Evolutionary conservation across 2,797 vertebrate genomes (phyloP), one percentile per base, ranked within the genome.

Genomic region (Sebastes trivittatus): DNA sequence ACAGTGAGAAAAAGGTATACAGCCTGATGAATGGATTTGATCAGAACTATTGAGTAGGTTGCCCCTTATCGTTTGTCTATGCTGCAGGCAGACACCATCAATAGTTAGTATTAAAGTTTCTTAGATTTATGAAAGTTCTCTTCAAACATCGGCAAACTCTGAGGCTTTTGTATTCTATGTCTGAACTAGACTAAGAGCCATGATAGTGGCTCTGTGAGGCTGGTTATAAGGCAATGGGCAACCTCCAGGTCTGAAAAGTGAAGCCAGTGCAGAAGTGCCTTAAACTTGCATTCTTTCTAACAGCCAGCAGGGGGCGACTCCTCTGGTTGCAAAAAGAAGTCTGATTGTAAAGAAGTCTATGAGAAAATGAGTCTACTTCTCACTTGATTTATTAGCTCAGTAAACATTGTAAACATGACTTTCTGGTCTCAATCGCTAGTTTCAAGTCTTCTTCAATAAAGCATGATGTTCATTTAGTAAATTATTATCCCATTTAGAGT

Each of bases 251-350:
- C 46, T 20, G 16, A 49, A 49, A 18, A 49, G 46, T 49, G 18
- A 49, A 49, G 46, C 18, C 46, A 49, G 18, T 9, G 42, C 0
- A 0, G 6, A 0, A n/a, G 46, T 0, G 46, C 7, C 7, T 38
- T 14, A 38, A 38, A 38, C 5, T 38, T 38, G 36, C 13, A 38
- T 38, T 38, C 0, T 38, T 38, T 38, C 36, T 2, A 38, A 38
- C 0, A 38, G 13, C 36, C 36, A 38, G 36, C 36, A 38, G 36
- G 13, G 36, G 36, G 36, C 36, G 36, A 38, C 13, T 38, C 36
- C 13, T 2, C 13, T 38, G 36, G 36, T 38, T 38, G 13, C 36
- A 0, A 14, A 38, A 38, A 38, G 4, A 5, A 0, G 36, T 13
- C 36, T 38, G 36, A 38, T 13, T 38, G 11, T 38, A 38, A 2